A percentile compares a stretch with the other conserved stretches of the same genome.
These are phyloP conservation scores for Hoplias malabaricus DNA, from an alignment of 2,113 vertebrate genomes.

Conservation along the genomic window DNA sequence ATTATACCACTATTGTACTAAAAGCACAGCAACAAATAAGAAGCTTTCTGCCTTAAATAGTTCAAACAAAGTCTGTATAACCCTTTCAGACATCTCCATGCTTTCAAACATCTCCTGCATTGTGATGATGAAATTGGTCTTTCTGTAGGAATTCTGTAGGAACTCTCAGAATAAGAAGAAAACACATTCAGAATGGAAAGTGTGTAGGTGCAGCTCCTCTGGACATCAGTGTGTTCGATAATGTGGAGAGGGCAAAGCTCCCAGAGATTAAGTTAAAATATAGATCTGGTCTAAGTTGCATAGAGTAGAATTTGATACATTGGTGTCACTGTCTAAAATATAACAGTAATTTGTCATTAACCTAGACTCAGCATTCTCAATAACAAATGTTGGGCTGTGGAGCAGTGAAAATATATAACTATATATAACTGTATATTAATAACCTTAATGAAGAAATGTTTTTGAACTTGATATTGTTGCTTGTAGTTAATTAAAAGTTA, in stretches of 20 bases:
- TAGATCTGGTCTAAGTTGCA: too few species aligned
- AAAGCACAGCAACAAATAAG: conserved; percentile 22
- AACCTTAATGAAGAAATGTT: too few species aligned
- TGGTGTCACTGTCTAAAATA: too few species aligned
- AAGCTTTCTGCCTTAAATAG: not conserved
- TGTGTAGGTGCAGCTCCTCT: not conserved
- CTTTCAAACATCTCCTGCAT: conserved; percentile 47
- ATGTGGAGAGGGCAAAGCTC: not conserved
- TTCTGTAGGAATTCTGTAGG: conserved; percentile 8
- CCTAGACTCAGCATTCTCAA: too few species aligned
- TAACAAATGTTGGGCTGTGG: too few species aligned
- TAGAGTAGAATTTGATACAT: too few species aligned
- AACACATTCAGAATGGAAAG: not conserved
- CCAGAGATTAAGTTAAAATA: too few species aligned
- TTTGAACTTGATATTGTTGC: too few species aligned
- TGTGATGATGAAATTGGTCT: not conserved
- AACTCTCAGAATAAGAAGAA: not conserved
- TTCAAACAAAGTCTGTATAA: not conserved
- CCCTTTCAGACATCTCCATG: conserved; percentile 3
- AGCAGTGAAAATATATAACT: too few species aligned
- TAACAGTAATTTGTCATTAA: too few species aligned
- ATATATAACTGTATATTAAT: too few species aligned
- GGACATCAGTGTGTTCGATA: not conserved
- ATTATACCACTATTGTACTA: not conserved
- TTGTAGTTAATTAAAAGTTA: too few species aligned